Base-by-base conservation (phyloP, 2,113 vertebrate genomes). In the Leptocoma aspasia region DNA sequence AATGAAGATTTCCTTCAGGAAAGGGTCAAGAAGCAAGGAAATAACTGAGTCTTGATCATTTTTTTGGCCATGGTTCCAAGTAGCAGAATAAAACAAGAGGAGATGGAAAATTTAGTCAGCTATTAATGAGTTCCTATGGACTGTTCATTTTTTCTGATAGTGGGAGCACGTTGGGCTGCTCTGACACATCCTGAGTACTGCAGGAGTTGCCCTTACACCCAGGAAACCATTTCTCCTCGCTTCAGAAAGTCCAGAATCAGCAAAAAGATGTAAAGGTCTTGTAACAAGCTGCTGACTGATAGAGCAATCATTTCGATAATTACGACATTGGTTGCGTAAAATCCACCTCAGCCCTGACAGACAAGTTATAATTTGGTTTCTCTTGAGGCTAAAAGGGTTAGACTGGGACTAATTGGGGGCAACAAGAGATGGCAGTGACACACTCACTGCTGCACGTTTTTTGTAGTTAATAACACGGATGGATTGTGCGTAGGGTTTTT, bases 301-400 rank as follows among this genome's bases (percentile, higher is more conserved):
- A 73, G 68, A 41, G 49, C 31, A 47, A 86, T 92, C 82, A 65
- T 52, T 86, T 27, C 4, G 39, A 35, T 93, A 81, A 80, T 92
- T 61, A 69, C 2, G 6, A 28, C 78, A 49, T 1, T 1, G 57
- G 22, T 71, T 84, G 73, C 70, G 11, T 41, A 85, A 95, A 91
- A 79, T n/a, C 72, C 76, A 41, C 57, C 84, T 85, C 73, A 39
- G 61, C 16, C 82, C 65, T 30, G 92, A 90, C 70, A 80, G 75
- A n/a, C 90, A 22, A 68, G 82, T 93, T 79, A 24, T 20, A 49
- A 79, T 50, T 73, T 90, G 73, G 57, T 91, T 93, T 71, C 57
- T 91, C 87, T 27, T 7, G 65, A 60, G 66, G 85, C 70, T 56
- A 4, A 68, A 64, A 78, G 90, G 53, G 44, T 94, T 76, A 35